Base-by-base conservation (phyloP, 1,140 invertebrate species). In the Penaeus indicus region DNA sequence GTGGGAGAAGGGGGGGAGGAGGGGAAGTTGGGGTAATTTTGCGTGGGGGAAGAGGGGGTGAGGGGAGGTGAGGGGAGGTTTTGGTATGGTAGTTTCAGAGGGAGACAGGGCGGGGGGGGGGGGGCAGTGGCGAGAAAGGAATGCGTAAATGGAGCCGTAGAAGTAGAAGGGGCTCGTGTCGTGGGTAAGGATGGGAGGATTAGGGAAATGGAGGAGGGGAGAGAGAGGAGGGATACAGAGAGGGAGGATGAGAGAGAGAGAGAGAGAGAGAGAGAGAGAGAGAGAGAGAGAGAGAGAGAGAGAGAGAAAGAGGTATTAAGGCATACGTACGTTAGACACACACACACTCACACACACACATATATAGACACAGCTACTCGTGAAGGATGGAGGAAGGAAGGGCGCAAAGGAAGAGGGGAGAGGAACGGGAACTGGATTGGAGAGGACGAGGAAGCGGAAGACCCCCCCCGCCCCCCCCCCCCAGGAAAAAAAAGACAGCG, bases 21-120 rank as follows among this genome's bases (percentile, higher is more conserved):
- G n/a, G 63, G n/a, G 63, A 64, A n/a, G n/a, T 16, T 18, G 63
- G n/a, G 63, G n/a, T 16, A 64, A n/a, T 18, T 16, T 18, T 16
- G n/a, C 16, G n/a, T 16, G n/a, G 63, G n/a, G n/a, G 63, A 64
- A 64, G 63, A 64, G 63, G n/a, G 63, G n/a, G 63, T 16, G 63
- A n/a, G 63, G 63, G 63, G 63, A 64, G 63, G 63, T 64, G 63
- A 64, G 16, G n/a, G 63, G 63, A 64, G n/a, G n/a, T n/a, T n/a
- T 18, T n/a, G 16, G 16, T 18, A 16, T 18, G 63, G 63, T 18
- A 64, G n/a, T 64, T 16, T 16, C 16, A 64, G 16, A n/a, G 63
- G 63, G n/a, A n/a, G n/a, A 64, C 16, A 18, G n/a, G 63, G 63
- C 16, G 63, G 63, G n/a, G 63, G 63, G n/a, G 63, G 63, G n/a